Evolutionary conservation across 2,888 invertebrate genomes (phyloP).

Genomic region (Entomobrya multifasciata): DNA sequence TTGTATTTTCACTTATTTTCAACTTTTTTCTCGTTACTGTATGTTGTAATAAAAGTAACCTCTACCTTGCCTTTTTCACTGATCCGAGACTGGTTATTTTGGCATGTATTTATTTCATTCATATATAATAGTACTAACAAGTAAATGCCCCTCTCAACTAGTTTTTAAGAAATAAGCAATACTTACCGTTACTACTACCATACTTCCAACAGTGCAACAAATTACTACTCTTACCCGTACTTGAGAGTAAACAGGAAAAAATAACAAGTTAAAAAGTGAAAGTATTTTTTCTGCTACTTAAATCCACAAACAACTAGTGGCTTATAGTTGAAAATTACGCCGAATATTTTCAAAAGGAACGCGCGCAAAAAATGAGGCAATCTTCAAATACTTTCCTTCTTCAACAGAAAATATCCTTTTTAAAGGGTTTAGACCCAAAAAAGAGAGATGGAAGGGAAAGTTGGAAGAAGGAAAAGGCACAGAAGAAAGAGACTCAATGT

Average conservation of each 20-base stretch:
- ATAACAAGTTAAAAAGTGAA: constrained; percentile 49
- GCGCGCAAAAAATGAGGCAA: constrained; percentile 64
- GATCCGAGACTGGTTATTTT: neutral
- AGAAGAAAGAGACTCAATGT: constrained; percentile 29
- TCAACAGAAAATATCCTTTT: too few relatives aligned
- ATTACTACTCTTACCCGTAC: constrained; percentile 36
- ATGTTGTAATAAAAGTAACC: constrained; percentile 58
- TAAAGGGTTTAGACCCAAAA: constrained; percentile 8
- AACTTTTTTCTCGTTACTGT: constrained; percentile 55
- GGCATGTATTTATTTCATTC: neutral
- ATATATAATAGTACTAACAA: too few relatives aligned
- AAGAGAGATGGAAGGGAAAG: neutral
- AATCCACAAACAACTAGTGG: neutral
- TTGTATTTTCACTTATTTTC: constrained; percentile 33
- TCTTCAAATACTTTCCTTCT: constrained; percentile 62
- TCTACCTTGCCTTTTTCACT: neutral
- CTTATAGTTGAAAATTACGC: too few relatives aligned
- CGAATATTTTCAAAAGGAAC: constrained; percentile 41
- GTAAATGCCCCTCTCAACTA: too few relatives aligned
- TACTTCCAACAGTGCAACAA: neutral
- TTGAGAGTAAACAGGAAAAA: constrained; percentile 37
- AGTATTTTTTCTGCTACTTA: constrained; percentile 33
- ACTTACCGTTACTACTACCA: too few relatives aligned
- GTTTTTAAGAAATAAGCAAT: too few relatives aligned
- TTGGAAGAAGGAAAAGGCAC: too few relatives aligned